These are phyloP conservation scores for Myotis lucifugus DNA, from an alignment of 2,113 vertebrate genomes.

Conservation along the genomic window DNA sequence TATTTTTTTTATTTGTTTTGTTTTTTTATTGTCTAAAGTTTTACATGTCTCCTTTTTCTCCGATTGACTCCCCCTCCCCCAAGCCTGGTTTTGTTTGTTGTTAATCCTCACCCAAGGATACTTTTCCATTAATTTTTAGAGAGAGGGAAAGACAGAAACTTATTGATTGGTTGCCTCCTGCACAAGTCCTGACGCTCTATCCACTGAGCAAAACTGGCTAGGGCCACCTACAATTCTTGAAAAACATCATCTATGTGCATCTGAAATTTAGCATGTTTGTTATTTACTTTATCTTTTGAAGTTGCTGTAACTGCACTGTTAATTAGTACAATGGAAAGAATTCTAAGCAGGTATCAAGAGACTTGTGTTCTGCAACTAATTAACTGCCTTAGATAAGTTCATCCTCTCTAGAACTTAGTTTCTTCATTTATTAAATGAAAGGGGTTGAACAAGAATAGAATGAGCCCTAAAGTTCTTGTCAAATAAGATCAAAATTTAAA, in stretches of 20 bases:
- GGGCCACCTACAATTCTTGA: background rate
- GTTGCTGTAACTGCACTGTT: slow-evolving; percentile 47
- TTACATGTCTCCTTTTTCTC: too few relatives aligned
- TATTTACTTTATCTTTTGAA: slow-evolving; percentile 45
- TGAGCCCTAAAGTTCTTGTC: slow-evolving; percentile 21
- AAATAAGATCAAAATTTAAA: slow-evolving; percentile 49
- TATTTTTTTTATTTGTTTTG: too few relatives aligned
- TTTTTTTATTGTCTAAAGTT: too few relatives aligned
- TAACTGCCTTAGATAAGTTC: slow-evolving; percentile 62
- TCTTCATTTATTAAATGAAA: slow-evolving; percentile 45
- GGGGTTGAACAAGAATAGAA: slow-evolving; percentile 39
- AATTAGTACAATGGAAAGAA: slow-evolving; percentile 68
- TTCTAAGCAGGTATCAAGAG: slow-evolving; percentile 59
- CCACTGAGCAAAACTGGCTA: too few relatives aligned
- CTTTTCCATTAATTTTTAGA: too few relatives aligned
- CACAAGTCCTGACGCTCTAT: too few relatives aligned
- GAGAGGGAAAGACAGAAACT: too few relatives aligned
- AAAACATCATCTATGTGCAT: background rate
- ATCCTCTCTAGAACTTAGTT: slow-evolving; percentile 47
- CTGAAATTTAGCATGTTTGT: background rate
- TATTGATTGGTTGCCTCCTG: too few relatives aligned
- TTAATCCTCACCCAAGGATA: too few relatives aligned
- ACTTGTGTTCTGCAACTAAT: slow-evolving; percentile 60
- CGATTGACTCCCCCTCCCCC: too few relatives aligned
- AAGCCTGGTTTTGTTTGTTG: too few relatives aligned